Base-by-base conservation (phyloP, 1,140 invertebrate species). In the Phymorhynchus buccinoides region DNA sequence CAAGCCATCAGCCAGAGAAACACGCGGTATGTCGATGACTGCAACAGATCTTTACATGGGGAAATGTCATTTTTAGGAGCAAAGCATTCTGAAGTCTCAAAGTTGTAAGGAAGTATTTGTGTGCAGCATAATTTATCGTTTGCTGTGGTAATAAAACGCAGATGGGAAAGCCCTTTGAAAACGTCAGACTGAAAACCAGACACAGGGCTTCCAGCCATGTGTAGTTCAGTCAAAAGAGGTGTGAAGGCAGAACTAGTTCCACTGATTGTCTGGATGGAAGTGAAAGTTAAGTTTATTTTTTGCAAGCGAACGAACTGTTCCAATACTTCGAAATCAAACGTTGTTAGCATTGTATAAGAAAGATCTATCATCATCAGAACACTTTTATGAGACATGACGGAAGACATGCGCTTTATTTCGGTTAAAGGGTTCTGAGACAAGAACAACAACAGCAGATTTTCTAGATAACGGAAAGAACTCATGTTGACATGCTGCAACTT, bases 1-100 rank as follows among this genome's bases (percentile, higher is more conserved):
- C 87, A 16, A 37, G 86, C 89, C 22, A 91, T 85, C n/a, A 90
- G 75, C 89, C 89, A 91, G 16, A 91, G 56, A 77, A 86, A 86
- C 7, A 81, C 41, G 18, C 89, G 73, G 3, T 90, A 75, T n/a
- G 22, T 88, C 41, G 22, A 86, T 18, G 81, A 86, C 18, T 84
- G 68, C 82, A 90, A 84, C 37, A 90, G 80, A 81, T 89, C 86
- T 30, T 62, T 41, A 86, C 89, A 90, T 0, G 87, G 89, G 9
- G 88, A 90, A 32, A 91, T 89, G 73, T 85, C 87, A 37, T 90
- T 83, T 22, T 37, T 16, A 22, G 75, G 75, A 37, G 89, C 87
- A 12, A 86, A 75, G 77, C 89, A 90, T 16, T 87, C 86, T 52
- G 87, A 75, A 27, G 27, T n/a, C 27, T 79, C 41, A 32, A 81